Evolutionary conservation across 1,140 invertebrate genomes (phyloP).

Genomic region (Drosophila biarmipes): DNA sequence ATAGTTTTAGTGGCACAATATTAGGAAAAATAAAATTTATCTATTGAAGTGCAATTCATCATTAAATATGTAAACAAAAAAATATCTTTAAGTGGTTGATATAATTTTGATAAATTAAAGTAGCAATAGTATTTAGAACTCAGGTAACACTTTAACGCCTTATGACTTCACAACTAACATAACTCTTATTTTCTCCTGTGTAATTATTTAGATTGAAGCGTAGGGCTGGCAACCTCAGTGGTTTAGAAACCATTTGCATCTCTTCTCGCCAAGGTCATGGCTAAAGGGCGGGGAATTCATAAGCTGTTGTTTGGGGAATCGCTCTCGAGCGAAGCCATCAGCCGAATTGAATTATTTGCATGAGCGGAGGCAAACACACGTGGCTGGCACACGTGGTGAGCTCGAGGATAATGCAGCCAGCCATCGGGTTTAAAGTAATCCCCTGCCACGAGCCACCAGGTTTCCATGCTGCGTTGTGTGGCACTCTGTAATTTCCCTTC

Average conservation of each 20-base stretch:
- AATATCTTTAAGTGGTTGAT: too few species aligned
- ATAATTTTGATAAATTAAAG: too few species aligned
- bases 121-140: too few species aligned
- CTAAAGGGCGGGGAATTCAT: constrained; percentile 1
- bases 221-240: not conserved
- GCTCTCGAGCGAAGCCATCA: constrained; percentile 17
- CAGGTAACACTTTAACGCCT: too few species aligned
- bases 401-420: constrained; percentile 13
- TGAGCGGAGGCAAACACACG: constrained; percentile 23
- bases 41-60: too few species aligned
- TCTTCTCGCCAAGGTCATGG: constrained; percentile 29
- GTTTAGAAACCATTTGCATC: constrained; percentile 18
- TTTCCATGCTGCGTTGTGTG: constrained; percentile 1
- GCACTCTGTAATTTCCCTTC: not conserved
- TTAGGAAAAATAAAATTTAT: too few species aligned
- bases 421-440: constrained; percentile 22
- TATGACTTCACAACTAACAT: too few species aligned
- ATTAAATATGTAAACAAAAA: too few species aligned
- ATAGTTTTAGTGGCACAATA: too few species aligned
- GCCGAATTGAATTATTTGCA: constrained; percentile 24
- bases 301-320: not conserved
- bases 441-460: constrained; percentile 2
- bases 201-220: not conserved
- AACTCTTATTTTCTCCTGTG: not conserved
- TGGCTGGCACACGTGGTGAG: constrained; percentile 36